Base-by-base conservation (phyloP, 2,113 vertebrate species). In the Nothobranchius kuhntae region DNA sequence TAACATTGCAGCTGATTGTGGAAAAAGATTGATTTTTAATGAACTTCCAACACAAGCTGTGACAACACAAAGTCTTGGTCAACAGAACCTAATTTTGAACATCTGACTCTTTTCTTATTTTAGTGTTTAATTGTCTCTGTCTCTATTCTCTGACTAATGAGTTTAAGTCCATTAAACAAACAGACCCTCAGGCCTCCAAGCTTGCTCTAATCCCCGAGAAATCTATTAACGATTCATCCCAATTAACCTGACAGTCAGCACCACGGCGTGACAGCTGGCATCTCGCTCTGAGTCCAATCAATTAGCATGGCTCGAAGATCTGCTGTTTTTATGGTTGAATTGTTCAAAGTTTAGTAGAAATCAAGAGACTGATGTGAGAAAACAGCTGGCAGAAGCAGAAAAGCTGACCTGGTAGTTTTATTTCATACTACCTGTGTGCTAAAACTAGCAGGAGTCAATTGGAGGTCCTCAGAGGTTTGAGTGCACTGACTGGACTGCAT, bases 221-320 rank as follows among this genome's bases (percentile, higher is more conserved):
- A 86, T 87, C 82, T 84, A 85, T 87, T 82, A 80, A 54, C 78
- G 65, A 67, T 75, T 82, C 78, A 75, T 77, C 53, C 70, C 69
- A 80, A 86, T 89, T 76, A 87, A 83, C 65, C 71, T 45, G 77
- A 71, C 53, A 55, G 61, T 59, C 64, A 35, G 36, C 67, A 60
- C 21, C 63, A 26, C 13, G 42, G 52, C 65, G 71, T 71, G 21
- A 21, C 74, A 77, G 69, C 38, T 15, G 17, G 65, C 45, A 38
- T 68, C 30, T 12, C 44, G 3, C 50, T 51, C 21, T 0, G 66
- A 52, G 26, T 36, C 45, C 48, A n/a, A 83, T 81, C 47, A 17
- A 86, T 84, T 65, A 21, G 13, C 63, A 53, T 40, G 45, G 65
- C 24, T 17, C 14, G n/a, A 40, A 38, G 13, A 60, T 11, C 30